Conservation (phyloP, 2,888 invertebrate genomes). For the Maniola hyperantus region DNA sequence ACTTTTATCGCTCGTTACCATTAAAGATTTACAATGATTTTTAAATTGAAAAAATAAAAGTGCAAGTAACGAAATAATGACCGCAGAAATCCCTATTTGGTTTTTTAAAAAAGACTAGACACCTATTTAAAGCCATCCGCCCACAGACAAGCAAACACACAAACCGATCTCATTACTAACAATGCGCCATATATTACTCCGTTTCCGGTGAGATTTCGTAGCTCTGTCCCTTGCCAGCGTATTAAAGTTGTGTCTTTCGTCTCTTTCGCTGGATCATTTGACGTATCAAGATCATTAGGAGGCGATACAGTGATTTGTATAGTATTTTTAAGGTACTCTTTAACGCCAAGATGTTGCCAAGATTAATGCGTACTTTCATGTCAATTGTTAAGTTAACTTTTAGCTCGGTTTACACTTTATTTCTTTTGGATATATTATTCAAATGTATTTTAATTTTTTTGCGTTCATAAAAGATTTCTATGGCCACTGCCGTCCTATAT, state of each 20-base stretch:
- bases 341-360: constrained; percentile 34
- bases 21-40: neutral
- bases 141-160: constrained; percentile 65
- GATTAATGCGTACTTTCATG: constrained; percentile 34
- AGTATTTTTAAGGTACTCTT: constrained; percentile 46
- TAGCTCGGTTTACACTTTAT: neutral
- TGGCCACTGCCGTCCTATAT: no score
- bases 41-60: neutral
- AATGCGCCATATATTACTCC: constrained; percentile 79
- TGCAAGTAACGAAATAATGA: constrained; percentile 35
- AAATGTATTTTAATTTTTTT: neutral
- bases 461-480: neutral
- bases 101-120: constrained; percentile 38
- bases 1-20: neutral
- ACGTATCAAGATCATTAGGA: constrained; percentile 75
- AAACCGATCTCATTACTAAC: constrained; percentile 80
- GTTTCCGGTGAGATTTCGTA: constrained; percentile 75
- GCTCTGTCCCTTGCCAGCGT: constrained; percentile 49
- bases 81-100: constrained; percentile 39
- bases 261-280: constrained; percentile 62
- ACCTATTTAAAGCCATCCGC: constrained; percentile 48
- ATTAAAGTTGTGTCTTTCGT: constrained; percentile 36
- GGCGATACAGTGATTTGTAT: constrained; percentile 77
- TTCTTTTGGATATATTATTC: neutral
- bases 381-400: constrained; percentile 26